phyloP scores from a whole-genome alignment of 2,888 invertebrate species.

The Cactoblastis cactorum region DNA sequence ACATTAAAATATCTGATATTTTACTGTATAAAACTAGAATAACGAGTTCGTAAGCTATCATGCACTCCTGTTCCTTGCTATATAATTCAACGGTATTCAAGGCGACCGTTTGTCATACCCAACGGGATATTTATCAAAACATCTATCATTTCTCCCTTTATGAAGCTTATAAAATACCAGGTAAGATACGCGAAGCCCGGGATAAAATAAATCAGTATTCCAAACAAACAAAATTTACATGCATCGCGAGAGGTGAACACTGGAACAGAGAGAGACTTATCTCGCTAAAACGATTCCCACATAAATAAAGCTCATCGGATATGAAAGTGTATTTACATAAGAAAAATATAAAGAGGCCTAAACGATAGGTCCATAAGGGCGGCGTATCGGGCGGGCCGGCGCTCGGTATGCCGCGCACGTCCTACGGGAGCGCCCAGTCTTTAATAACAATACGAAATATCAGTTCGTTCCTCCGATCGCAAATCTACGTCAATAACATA shows the following conservation, averaged over 20 bases:
- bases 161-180: constrained; percentile 22
- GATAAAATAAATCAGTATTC: constrained; percentile 60
- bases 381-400: constrained; percentile 52
- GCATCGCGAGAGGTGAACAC: constrained; percentile 67
- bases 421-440: constrained; percentile 58
- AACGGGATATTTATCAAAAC: constrained; percentile 9
- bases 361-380: constrained; percentile 74
- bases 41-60: background rate
- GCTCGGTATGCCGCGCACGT: constrained; percentile 64
- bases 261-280: constrained; percentile 69
- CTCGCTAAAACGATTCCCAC: constrained; percentile 79
- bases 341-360: constrained; percentile 79
- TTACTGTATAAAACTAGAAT: background rate
- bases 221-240: constrained; percentile 62
- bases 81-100: constrained; percentile 18
- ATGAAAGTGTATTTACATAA: constrained; percentile 78
- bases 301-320: constrained; percentile 80
- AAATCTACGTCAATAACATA: constrained; percentile 80
- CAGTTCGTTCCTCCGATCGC: constrained; percentile 79
- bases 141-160: constrained; percentile 14
- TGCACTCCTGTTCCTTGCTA: constrained; percentile 4
- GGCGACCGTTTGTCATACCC: constrained; percentile 15
- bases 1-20: too few species aligned
- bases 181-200: constrained; percentile 29
- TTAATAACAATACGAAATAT: constrained; percentile 80